A percentile compares a stretch with the other conserved stretches of the same genome.
phyloP scores from a whole-genome alignment of 2,888 invertebrate species.

The Barypeithes pellucidus region DNA sequence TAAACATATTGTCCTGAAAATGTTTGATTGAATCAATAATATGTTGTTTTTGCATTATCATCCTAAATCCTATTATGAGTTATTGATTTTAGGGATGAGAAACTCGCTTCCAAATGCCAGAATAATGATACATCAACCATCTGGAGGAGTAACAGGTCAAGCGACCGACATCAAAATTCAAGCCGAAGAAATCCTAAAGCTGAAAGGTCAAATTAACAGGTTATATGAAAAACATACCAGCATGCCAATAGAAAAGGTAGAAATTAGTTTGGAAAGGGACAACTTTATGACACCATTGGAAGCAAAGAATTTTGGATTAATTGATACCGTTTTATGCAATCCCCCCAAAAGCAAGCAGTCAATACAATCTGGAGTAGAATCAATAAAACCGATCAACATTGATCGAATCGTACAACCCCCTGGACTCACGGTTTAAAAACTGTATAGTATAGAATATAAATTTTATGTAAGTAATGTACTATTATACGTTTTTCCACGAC shows the following conservation, averaged over 20 bases:
- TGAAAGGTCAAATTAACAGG: constrained; percentile 89
- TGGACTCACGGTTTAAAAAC: neutral
- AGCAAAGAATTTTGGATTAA: constrained; percentile 92
- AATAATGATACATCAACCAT: constrained; percentile 98
- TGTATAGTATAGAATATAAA: neutral
- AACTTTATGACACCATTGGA: constrained; percentile 92
- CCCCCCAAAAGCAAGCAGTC: constrained; percentile 52
- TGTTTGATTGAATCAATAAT: no score
- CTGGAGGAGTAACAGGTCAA: constrained; percentile 91
- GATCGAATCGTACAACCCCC: neutral
- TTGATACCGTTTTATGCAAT: constrained; percentile 84
- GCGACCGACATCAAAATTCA: constrained; percentile 98
- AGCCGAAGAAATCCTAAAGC: constrained; percentile 94
- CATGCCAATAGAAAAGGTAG: constrained; percentile 75
- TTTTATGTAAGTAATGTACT: no score
- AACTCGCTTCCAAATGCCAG: constrained; percentile 95
- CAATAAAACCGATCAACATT: neutral
- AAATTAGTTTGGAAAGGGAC: constrained; percentile 91
- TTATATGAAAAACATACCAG: constrained; percentile 89
- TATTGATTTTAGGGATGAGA: constrained; percentile 80
- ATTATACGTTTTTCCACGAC: no score
- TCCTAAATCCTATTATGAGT: neutral
- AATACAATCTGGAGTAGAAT: neutral
- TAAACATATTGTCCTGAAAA: no score
- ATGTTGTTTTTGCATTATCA: no score